Conservation (phyloP, 2,797 vertebrate genomes). For the Coracias cyanogaster region DNA sequence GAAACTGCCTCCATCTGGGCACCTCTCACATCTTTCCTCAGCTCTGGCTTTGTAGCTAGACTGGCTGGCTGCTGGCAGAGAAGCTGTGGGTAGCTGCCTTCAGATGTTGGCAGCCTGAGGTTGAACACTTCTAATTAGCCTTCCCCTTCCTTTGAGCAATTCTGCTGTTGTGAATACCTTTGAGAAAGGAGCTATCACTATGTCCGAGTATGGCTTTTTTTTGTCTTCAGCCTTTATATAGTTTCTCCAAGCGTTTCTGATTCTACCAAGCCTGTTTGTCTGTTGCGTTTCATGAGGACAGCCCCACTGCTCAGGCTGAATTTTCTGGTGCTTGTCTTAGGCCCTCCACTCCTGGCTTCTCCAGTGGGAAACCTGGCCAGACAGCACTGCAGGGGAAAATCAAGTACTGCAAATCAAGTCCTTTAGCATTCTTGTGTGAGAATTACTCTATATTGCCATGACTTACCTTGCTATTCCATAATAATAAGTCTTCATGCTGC, state of each 20-base stretch:
- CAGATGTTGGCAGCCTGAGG: slow-evolving; percentile 7
- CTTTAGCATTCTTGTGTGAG: background rate
- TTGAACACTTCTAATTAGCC: background rate
- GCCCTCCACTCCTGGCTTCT: background rate
- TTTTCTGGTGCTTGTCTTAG: background rate
- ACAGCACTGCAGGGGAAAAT: background rate
- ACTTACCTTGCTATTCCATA: background rate
- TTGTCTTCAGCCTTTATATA: background rate
- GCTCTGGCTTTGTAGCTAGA: background rate
- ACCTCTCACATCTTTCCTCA: background rate
- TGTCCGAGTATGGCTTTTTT: background rate
- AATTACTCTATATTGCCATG: background rate
- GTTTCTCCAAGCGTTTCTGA: background rate
- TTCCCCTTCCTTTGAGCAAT: background rate
- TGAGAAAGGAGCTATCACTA: background rate
- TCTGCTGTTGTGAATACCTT: background rate
- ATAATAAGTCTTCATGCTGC: background rate
- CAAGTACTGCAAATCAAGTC: background rate
- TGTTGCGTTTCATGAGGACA: background rate
- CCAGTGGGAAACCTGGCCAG: background rate
- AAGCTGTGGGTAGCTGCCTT: slow-evolving; percentile 24
- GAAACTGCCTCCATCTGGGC: slow-evolving; percentile 21
- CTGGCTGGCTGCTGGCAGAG: slow-evolving; percentile 12
- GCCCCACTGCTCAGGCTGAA: background rate
- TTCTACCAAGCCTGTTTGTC: background rate